Evolutionary conservation across 2,888 invertebrate genomes (phyloP).

Genomic region (Cosmia pyralina): DNA sequence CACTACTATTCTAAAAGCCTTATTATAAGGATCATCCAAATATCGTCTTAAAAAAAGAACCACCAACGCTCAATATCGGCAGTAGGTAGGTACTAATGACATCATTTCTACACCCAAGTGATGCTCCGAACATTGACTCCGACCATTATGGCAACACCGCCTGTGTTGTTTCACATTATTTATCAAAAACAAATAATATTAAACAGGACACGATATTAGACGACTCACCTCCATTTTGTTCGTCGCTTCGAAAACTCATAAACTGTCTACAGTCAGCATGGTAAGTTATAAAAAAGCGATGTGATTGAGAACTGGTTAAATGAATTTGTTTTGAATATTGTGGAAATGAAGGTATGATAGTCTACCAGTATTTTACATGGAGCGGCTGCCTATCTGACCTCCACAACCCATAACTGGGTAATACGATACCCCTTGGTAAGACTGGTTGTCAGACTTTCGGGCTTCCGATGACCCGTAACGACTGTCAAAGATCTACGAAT

Average conservation of each 20-base stretch:
- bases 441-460: too few relatives aligned
- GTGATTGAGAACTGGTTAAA: not conserved
- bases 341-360: not conserved
- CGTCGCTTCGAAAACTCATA: not conserved
- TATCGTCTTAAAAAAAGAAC: not conserved
- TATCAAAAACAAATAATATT: constrained; percentile 20
- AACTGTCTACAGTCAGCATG: constrained; percentile 10
- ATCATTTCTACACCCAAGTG: constrained; percentile 33
- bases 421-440: too few relatives aligned
- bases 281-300: not conserved
- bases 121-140: constrained; percentile 46
- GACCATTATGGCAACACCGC: constrained; percentile 16
- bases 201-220: constrained; percentile 13
- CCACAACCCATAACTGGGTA: too few relatives aligned
- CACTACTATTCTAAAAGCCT: not conserved
- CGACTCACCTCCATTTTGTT: constrained; percentile 18
- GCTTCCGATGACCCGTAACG: too few relatives aligned
- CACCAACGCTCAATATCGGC: not conserved
- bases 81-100: constrained; percentile 37
- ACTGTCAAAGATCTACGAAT: too few relatives aligned
- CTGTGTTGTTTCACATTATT: constrained; percentile 18
- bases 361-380: too few relatives aligned
- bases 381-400: too few relatives aligned
- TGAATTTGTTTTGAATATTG: not conserved
- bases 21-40: constrained; percentile 3